These are phyloP conservation scores for Papilio xuthus DNA, from an alignment of 1,140 invertebrate genomes.

Conservation along the genomic window DNA sequence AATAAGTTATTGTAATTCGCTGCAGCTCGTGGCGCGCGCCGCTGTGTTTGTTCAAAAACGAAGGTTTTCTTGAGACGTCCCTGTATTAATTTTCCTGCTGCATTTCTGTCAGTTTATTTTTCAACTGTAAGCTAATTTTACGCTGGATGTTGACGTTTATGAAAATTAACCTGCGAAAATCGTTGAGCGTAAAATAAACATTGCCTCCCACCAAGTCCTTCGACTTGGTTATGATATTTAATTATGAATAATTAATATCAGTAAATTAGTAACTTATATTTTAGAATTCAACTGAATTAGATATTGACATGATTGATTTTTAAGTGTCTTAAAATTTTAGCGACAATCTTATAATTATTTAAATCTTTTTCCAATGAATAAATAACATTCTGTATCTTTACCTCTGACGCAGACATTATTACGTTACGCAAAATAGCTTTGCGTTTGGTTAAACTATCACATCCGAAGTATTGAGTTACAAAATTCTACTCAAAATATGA, in stretches of 20 bases:
- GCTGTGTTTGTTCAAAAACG: conserved; percentile 56
- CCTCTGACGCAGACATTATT: too few relatives aligned
- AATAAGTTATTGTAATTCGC: too few relatives aligned
- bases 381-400: too few relatives aligned
- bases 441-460: neutral
- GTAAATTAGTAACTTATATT: neutral
- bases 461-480: neutral
- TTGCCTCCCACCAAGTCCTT: neutral
- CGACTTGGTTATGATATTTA: neutral
- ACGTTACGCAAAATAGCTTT: too few relatives aligned
- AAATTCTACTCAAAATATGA: neutral
- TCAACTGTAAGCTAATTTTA: conserved; percentile 71
- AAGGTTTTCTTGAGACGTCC: conserved; percentile 70
- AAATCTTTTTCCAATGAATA: too few relatives aligned
- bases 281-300: too few relatives aligned
- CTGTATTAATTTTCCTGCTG: conserved; percentile 71
- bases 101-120: conserved; percentile 77
- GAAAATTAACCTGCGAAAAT: conserved; percentile 33
- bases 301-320: too few relatives aligned
- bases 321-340: too few relatives aligned
- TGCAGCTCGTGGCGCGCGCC: conserved; percentile 43
- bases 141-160: conserved; percentile 27
- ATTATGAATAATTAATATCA: neutral
- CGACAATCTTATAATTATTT: too few relatives aligned
- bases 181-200: conserved; percentile 25